phyloP scores from a whole-genome alignment of 1,140 invertebrate genomes.

The Ceratina japonica region DNA sequence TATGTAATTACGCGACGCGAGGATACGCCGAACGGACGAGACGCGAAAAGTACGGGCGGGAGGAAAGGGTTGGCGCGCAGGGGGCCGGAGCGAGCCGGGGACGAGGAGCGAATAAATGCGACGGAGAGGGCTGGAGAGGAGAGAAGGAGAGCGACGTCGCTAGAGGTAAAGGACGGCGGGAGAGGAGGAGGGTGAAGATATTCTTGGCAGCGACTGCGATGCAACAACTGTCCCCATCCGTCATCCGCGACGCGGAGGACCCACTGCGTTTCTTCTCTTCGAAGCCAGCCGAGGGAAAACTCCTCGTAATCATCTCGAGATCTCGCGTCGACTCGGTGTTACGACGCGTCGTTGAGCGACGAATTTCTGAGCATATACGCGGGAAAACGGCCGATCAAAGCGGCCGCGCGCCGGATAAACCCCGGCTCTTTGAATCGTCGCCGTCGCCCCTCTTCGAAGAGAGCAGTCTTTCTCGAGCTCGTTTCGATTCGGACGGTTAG shows the following conservation, averaged over 20 bases:
- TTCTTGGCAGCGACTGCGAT: constrained; percentile 65
- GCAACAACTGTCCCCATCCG: constrained; percentile 67
- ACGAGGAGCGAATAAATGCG: constrained; percentile 6
- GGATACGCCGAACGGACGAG: constrained; percentile 43
- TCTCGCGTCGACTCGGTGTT: constrained; percentile 22
- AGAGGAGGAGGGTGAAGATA: constrained; percentile 45
- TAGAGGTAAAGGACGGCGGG: constrained; percentile 50
- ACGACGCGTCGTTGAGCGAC: constrained; percentile 7
- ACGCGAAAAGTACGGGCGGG: constrained; percentile 41
- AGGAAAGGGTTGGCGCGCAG: constrained; percentile 27
- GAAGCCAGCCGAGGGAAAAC: constrained; percentile 26
- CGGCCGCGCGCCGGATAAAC: neutral
- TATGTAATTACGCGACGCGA: constrained; percentile 38
- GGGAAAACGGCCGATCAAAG: constrained; percentile 9
- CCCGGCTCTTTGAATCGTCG: neutral
- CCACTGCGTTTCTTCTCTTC: constrained; percentile 16
- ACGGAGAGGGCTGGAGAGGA: constrained; percentile 13
- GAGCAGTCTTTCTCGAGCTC: neutral
- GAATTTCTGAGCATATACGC: constrained; percentile 15
- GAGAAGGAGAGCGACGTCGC: constrained; percentile 45
- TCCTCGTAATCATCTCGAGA: constrained; percentile 46
- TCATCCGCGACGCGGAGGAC: constrained; percentile 58
- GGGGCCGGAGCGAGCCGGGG: too few species aligned
- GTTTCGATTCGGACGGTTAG: neutral
- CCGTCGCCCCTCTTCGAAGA: too few species aligned